Conservation (phyloP, 2,113 vertebrate species). For the Stictonetta naevosa region DNA sequence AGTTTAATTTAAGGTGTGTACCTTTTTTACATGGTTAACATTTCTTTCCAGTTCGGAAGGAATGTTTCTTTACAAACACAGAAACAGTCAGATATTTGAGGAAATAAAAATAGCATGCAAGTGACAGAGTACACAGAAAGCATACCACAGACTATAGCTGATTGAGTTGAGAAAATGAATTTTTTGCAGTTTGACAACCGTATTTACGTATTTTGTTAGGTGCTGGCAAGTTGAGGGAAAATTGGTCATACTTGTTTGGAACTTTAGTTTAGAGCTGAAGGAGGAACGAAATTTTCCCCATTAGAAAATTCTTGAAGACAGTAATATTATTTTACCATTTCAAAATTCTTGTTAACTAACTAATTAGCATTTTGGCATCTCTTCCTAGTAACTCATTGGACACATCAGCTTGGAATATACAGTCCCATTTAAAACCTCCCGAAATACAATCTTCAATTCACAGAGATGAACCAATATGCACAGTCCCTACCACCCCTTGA, state of each 20-base stretch:
- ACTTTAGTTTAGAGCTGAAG: not conserved
- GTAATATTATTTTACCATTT: not conserved
- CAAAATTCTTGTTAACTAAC: not conserved
- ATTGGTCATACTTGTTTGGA: not conserved
- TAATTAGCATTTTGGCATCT: not conserved
- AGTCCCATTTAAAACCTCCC: not conserved
- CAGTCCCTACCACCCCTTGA: not conserved
- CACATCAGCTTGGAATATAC: not conserved
- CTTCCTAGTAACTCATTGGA: not conserved
- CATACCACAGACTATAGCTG: conserved; percentile 2
- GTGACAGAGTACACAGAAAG: not conserved
- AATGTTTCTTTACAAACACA: conserved; percentile 46
- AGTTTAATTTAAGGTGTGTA: conserved; percentile 50
- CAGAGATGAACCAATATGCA: not conserved
- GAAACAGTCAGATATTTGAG: conserved; percentile 34
- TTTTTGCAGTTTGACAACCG: not conserved
- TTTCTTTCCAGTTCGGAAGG: conserved; percentile 12
- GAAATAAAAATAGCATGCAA: conserved; percentile 37
- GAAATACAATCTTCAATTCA: not conserved
- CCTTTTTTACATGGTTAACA: not conserved
- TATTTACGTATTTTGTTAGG: conserved; percentile 6
- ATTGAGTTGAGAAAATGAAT: not conserved
- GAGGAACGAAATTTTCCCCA: not conserved
- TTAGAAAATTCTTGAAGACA: not conserved
- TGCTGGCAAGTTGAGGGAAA: not conserved